These are phyloP conservation scores for Characodon lateralis DNA, from an alignment of 2,797 vertebrate genomes.

Conservation along the genomic window DNA sequence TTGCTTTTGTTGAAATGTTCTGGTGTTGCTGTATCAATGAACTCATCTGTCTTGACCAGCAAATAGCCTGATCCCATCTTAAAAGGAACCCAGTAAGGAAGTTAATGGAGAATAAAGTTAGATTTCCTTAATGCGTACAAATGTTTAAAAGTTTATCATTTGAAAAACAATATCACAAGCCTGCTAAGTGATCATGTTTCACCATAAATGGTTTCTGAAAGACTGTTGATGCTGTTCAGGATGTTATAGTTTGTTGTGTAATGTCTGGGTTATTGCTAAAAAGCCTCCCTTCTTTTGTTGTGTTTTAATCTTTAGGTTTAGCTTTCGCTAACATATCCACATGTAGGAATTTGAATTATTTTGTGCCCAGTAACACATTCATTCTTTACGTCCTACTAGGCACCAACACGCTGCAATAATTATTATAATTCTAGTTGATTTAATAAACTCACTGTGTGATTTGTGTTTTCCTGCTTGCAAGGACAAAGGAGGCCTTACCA, in stretches of 20 bases:
- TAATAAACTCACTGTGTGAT: background rate
- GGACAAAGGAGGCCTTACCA: background rate
- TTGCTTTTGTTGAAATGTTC: too few relatives aligned
- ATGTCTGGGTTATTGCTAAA: background rate
- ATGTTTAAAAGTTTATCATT: too few relatives aligned
- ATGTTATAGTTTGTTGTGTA: background rate
- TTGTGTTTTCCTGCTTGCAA: background rate
- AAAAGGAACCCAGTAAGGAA: too few relatives aligned
- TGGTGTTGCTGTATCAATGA: too few relatives aligned
- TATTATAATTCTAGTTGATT: background rate
- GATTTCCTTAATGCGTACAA: too few relatives aligned
- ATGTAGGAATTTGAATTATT: background rate
- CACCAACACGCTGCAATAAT: background rate
- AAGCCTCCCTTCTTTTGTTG: background rate
- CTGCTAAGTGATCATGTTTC: background rate
- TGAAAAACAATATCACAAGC: background rate
- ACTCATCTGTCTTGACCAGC: too few relatives aligned
- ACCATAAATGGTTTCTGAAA: background rate
- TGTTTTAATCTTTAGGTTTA: background rate
- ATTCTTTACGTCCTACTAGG: background rate
- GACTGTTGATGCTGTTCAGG: background rate
- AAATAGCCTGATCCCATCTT: too few relatives aligned
- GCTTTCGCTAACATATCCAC: background rate
- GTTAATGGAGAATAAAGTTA: too few relatives aligned
- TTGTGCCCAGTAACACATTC: background rate